Conservation (phyloP, 53 echinoderm and acorn worm species). For the Patiria pectinifera region DNA sequence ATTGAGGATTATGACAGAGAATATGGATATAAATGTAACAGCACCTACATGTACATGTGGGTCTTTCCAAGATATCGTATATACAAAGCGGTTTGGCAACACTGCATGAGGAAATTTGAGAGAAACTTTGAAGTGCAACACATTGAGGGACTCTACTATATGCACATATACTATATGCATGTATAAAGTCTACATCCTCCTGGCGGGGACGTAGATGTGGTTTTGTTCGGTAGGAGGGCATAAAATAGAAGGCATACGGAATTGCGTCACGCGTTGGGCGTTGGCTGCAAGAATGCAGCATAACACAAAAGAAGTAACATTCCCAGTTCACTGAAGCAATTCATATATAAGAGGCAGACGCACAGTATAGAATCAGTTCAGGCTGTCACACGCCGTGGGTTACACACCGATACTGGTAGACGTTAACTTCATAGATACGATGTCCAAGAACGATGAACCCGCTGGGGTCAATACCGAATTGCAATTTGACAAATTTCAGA, state of each 20-base stretch:
- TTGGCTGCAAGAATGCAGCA: background rate
- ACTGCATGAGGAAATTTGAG: too few relatives aligned
- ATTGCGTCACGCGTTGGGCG: background rate
- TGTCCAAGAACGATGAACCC: background rate
- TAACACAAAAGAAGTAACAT: background rate
- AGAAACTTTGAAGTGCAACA: too few relatives aligned
- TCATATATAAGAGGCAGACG: background rate
- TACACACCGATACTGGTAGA: background rate
- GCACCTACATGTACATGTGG: too few relatives aligned
- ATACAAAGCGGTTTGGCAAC: too few relatives aligned
- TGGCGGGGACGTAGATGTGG: too few relatives aligned
- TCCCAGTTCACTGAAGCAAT: background rate
- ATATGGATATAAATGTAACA: too few relatives aligned
- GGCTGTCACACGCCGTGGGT: background rate
- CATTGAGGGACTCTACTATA: too few relatives aligned
- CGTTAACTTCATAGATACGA: background rate
- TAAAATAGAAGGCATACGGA: background rate
- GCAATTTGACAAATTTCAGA: background rate
- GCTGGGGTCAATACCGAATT: background rate
- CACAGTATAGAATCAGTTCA: background rate
- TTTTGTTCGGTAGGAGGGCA: background rate
- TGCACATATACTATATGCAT: too few relatives aligned
- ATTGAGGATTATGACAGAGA: too few relatives aligned
- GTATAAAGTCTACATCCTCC: too few relatives aligned
- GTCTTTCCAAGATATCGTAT: too few relatives aligned